These are phyloP conservation scores for Tribolium freemani DNA, from an alignment of 2,888 invertebrate genomes.

Conservation along the genomic window DNA sequence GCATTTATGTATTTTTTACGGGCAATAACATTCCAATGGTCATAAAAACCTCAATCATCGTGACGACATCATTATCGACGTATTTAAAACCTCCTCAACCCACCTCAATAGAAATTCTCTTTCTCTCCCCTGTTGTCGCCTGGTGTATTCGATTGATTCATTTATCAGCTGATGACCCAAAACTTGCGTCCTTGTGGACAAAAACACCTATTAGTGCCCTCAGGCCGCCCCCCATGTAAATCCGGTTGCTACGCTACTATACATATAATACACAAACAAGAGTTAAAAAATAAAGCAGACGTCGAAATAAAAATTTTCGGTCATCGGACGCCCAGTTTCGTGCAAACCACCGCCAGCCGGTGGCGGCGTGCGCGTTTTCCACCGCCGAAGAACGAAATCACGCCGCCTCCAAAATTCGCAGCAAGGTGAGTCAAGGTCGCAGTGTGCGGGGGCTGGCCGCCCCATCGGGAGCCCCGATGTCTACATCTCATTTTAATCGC, in stretches of 20 bases:
- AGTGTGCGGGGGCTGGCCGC: not conserved
- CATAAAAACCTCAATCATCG: not conserved
- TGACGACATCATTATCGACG: not conserved
- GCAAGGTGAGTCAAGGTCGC: not conserved
- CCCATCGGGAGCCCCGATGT: not conserved
- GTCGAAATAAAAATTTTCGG: not conserved
- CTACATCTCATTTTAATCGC: constrained; percentile 33
- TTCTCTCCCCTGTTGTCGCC: no score
- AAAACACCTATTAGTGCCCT: constrained; percentile 25
- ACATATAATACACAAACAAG: not conserved
- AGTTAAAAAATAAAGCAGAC: not conserved
- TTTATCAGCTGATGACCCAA: not conserved
- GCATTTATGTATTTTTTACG: no score
- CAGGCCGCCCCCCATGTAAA: constrained; percentile 1
- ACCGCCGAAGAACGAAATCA: not conserved
- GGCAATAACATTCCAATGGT: not conserved
- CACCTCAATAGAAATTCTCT: no score
- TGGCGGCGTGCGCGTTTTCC: constrained; percentile 10
- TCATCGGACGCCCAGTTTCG: constrained; percentile 17
- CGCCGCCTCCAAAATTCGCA: not conserved
- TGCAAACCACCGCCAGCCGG: constrained; percentile 17
- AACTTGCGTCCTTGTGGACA: constrained; percentile 3
- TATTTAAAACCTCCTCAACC: not conserved
- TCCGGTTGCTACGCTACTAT: constrained; percentile 1
- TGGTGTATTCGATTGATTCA: not conserved